These are phyloP conservation scores for Pocota personata DNA, from an alignment of 2,888 invertebrate species.

Conservation along the genomic window DNA sequence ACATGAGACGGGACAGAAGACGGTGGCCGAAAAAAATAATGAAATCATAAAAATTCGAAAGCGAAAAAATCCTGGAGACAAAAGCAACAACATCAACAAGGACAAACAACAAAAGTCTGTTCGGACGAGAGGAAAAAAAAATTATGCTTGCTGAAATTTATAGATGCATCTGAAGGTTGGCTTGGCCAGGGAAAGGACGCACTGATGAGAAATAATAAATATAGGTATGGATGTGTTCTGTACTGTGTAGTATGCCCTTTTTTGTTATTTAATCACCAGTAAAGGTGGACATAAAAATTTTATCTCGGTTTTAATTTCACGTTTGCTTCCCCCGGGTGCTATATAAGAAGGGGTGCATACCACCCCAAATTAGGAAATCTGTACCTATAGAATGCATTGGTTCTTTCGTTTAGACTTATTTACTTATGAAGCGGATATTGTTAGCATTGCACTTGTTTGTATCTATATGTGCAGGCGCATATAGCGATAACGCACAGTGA, in stretches of 20 bases:
- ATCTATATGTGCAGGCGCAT: too few species aligned
- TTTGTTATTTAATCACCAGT: slow-evolving; percentile 68
- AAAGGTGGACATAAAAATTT: slow-evolving; percentile 72
- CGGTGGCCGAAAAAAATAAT: slow-evolving; percentile 53
- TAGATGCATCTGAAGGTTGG: slow-evolving; percentile 48
- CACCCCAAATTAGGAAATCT: background rate
- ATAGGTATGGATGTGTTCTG: slow-evolving; percentile 25
- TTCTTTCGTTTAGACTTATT: background rate
- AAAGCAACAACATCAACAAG: slow-evolving; percentile 46
- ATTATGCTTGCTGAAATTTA: slow-evolving; percentile 31
- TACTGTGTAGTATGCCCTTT: slow-evolving; percentile 4
- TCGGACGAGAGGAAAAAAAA: slow-evolving; percentile 40
- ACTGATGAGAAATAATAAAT: slow-evolving; percentile 49
- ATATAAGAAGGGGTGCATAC: slow-evolving; percentile 34
- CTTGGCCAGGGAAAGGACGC: slow-evolving; percentile 4
- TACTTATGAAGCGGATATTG: background rate
- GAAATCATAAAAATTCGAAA: slow-evolving; percentile 69
- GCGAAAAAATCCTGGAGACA: slow-evolving; percentile 54
- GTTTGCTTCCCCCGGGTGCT: slow-evolving; percentile 58
- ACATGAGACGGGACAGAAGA: slow-evolving; percentile 11
- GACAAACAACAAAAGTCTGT: slow-evolving; percentile 51
- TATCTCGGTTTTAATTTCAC: slow-evolving; percentile 70
- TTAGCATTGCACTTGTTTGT: too few species aligned
- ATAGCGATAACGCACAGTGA: too few species aligned
- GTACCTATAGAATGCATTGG: background rate